Conservation (phyloP, 2,888 invertebrate species). For the Synanthedon vespiformis region DNA sequence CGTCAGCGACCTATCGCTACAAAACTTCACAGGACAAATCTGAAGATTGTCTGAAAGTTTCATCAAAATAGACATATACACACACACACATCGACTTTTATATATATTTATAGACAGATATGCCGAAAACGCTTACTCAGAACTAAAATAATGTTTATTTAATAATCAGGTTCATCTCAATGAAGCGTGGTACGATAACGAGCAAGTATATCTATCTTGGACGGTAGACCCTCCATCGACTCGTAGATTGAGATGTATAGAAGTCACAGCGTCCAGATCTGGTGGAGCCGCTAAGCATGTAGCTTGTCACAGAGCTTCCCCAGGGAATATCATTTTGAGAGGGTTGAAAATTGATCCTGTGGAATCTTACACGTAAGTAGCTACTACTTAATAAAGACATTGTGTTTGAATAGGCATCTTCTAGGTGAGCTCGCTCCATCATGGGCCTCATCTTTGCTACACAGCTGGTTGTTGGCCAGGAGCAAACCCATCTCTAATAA, state of each 20-base stretch:
- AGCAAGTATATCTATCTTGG: slow-evolving; percentile 58
- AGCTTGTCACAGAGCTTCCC: slow-evolving; percentile 52
- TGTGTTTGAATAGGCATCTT: too few species aligned
- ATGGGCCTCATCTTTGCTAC: too few species aligned
- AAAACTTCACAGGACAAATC: too few species aligned
- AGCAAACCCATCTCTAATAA: too few species aligned
- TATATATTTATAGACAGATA: too few species aligned
- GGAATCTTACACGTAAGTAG: slow-evolving; percentile 51
- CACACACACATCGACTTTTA: too few species aligned
- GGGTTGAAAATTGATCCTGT: slow-evolving; percentile 52
- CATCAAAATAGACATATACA: too few species aligned
- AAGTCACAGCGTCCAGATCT: slow-evolving; percentile 44
- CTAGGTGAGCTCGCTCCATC: too few species aligned
- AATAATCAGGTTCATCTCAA: slow-evolving; percentile 35
- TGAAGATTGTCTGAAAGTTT: too few species aligned
- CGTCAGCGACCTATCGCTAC: too few species aligned
- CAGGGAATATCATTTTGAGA: slow-evolving; percentile 44
- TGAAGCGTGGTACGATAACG: slow-evolving; percentile 54
- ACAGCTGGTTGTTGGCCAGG: too few species aligned
- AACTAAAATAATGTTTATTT: neutral
- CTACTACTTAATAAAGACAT: too few species aligned
- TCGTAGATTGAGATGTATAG: slow-evolving; percentile 49
- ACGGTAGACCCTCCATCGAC: slow-evolving; percentile 41
- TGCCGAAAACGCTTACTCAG: neutral
- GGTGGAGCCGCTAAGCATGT: slow-evolving; percentile 51